phyloP scores from a whole-genome alignment of 2,888 invertebrate species.

The Microctonus brassicae region DNA sequence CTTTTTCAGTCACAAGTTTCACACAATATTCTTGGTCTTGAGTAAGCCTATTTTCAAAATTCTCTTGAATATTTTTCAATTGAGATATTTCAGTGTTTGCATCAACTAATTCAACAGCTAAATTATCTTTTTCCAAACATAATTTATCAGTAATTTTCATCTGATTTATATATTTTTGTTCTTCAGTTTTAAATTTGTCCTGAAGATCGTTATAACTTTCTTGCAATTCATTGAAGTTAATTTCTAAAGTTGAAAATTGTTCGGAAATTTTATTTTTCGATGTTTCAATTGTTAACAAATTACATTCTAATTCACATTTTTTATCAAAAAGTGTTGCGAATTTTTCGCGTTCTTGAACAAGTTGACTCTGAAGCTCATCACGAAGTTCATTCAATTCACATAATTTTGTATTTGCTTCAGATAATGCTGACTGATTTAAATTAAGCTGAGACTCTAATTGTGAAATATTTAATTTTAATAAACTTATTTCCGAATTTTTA shows the following conservation, averaged over 20 bases:
- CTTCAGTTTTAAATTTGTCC: background rate
- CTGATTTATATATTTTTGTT: background rate
- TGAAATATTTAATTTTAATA: background rate
- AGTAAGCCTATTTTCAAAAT: conserved; percentile 36
- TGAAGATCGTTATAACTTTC: conserved; percentile 26
- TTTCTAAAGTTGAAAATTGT: background rate
- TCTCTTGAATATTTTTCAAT: conserved; percentile 25
- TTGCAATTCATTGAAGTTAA: conserved; percentile 23
- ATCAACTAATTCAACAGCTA: background rate
- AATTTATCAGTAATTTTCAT: conserved; percentile 12
- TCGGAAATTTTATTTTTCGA: conserved; percentile 26
- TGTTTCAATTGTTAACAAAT: conserved; percentile 13
- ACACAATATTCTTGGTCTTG: conserved; percentile 33
- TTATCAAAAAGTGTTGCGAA: conserved; percentile 38
- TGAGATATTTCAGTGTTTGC: conserved; percentile 11
- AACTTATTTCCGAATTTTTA: background rate
- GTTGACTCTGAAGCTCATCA: conserved; percentile 55
- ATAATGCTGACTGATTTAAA: conserved; percentile 42
- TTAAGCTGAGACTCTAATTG: background rate
- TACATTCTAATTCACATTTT: conserved; percentile 21
- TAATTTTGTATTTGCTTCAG: conserved; percentile 50
- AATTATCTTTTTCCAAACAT: background rate
- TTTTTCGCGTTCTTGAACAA: conserved; percentile 57
- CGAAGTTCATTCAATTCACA: conserved; percentile 46
- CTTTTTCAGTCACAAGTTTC: conserved; percentile 24